These are phyloP conservation scores for Pristis pectinata DNA, from an alignment of 2,797 vertebrate species.

Conservation along the genomic window DNA sequence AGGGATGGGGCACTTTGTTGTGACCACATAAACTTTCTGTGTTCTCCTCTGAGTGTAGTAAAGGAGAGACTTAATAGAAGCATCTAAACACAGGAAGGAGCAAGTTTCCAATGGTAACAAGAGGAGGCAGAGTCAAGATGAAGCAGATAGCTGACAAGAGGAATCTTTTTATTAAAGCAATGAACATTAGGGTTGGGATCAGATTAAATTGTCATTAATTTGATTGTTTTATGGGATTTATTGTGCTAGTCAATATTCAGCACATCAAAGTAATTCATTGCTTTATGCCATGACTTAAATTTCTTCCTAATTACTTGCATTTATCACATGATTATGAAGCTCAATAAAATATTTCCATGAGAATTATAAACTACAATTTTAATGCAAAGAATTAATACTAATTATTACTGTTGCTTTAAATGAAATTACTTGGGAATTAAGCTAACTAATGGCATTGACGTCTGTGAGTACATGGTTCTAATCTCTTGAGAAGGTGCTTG, in stretches of 20 bases:
- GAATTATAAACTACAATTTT: neutral
- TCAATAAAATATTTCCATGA: neutral
- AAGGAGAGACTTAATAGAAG: too few species aligned
- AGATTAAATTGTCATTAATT: neutral
- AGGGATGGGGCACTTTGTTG: too few species aligned
- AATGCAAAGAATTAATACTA: neutral
- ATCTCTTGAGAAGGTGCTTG: neutral
- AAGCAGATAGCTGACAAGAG: too few species aligned
- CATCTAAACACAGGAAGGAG: too few species aligned
- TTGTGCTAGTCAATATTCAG: too few species aligned
- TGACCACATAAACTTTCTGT: too few species aligned
- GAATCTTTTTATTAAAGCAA: too few species aligned
- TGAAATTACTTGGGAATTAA: slow-evolving; percentile 18
- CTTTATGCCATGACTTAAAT: neutral
- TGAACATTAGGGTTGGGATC: too few species aligned
- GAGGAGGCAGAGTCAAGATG: too few species aligned
- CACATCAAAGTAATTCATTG: neutral
- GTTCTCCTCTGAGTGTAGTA: too few species aligned
- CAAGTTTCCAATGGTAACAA: too few species aligned
- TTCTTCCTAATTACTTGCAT: neutral
- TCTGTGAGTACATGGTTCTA: neutral
- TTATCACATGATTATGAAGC: neutral
- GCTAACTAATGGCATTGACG: neutral
- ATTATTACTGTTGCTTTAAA: neutral
- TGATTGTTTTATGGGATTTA: neutral